Percentiles rank a stretch among this genome's conserved stretches.
Evolutionary conservation across 2,113 vertebrate genomes (phyloP).

Genomic region (Nycticryphes semicollaris): DNA sequence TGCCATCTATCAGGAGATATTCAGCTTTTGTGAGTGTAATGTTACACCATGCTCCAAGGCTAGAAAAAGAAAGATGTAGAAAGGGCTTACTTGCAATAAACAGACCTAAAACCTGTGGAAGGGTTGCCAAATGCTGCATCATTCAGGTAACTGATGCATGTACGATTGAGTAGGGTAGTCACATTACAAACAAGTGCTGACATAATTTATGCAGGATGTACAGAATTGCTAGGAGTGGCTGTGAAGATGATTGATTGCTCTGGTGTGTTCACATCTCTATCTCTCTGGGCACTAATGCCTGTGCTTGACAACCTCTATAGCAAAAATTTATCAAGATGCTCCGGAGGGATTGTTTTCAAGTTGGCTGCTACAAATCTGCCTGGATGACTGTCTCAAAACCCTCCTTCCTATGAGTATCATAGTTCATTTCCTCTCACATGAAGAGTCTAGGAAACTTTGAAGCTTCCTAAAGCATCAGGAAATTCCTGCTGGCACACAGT

Average conservation of each 20-base stretch:
- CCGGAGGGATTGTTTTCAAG: background rate
- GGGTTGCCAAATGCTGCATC: background rate
- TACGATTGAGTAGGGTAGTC: rapidly evolving
- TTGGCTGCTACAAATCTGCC: background rate
- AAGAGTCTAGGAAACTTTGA: background rate
- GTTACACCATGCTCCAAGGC: background rate
- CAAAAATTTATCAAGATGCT: background rate
- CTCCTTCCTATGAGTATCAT: background rate
- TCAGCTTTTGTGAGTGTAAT: background rate
- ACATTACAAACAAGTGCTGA: background rate
- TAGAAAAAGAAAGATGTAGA: background rate
- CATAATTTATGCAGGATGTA: background rate
- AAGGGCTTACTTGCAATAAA: background rate
- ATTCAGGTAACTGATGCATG: rapidly evolving
- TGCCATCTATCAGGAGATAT: background rate
- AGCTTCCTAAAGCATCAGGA: background rate
- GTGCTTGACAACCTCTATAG: background rate
- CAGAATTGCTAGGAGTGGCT: background rate
- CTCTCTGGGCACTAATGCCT: background rate
- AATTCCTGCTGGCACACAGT: background rate
- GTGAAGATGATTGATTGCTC: background rate
- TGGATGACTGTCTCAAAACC: background rate
- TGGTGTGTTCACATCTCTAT: rapidly evolving
- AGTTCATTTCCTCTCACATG: background rate
- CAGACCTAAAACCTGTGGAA: background rate